phyloP scores from a whole-genome alignment of 2,888 invertebrate genomes.

The Hypomecis atomaria region DNA sequence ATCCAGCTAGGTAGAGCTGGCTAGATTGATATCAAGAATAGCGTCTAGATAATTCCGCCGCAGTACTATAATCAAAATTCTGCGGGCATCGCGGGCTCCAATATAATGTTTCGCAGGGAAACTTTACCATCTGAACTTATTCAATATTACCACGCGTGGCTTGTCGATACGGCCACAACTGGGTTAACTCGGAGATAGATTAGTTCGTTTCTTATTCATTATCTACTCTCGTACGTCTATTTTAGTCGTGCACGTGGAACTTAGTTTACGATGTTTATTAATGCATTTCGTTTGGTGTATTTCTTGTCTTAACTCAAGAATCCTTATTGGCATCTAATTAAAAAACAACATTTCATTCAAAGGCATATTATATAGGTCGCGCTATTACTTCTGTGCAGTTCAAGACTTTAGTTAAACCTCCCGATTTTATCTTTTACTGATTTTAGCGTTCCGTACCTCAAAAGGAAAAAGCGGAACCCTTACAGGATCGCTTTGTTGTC shows the following conservation, averaged over 20 bases:
- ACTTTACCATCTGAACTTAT: slow-evolving; percentile 79
- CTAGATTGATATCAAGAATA: slow-evolving; percentile 22
- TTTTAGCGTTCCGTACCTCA: no score
- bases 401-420: no score
- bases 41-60: slow-evolving; percentile 27
- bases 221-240: slow-evolving; percentile 41
- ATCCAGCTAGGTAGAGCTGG: slow-evolving; percentile 7
- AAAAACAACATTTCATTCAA: no score
- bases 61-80: slow-evolving; percentile 78
- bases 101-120: slow-evolving; percentile 78
- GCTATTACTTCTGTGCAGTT: no score
- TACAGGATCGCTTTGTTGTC: no score
- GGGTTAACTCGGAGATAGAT: slow-evolving; percentile 60
- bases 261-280: no score
- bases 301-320: no score
- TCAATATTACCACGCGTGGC: slow-evolving; percentile 73
- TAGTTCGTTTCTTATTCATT: slow-evolving; percentile 40
- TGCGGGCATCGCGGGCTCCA: slow-evolving; percentile 62
- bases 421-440: no score
- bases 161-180: slow-evolving; percentile 47
- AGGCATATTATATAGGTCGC: no score
- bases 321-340: no score
- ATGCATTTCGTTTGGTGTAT: no score
- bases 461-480: no score
- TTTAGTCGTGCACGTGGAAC: slow-evolving; percentile 6